Evolutionary conservation across 1,140 invertebrate genomes (phyloP).

Genomic region (Dysdera silvatica): DNA sequence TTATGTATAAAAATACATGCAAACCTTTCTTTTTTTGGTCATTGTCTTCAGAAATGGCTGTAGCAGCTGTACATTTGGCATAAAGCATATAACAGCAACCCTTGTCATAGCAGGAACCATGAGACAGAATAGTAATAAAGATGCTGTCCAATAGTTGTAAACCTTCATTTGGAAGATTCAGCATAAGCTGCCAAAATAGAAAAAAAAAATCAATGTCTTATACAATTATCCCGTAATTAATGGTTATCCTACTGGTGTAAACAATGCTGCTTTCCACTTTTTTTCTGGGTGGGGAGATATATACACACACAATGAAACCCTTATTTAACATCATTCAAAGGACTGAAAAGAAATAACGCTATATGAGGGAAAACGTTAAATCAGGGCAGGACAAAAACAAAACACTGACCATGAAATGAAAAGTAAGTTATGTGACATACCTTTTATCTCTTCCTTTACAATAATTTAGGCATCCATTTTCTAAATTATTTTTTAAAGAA

Average conservation of each 20-base stretch:
- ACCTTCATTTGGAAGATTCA: conserved; percentile 65
- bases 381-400: too few relatives aligned
- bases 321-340: neutral
- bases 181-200: conserved; percentile 52
- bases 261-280: too few relatives aligned
- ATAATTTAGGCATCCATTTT: too few relatives aligned
- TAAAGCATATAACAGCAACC: conserved; percentile 54
- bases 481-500: too few relatives aligned
- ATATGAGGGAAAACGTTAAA: too few relatives aligned
- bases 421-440: too few relatives aligned
- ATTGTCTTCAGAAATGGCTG: conserved; percentile 44
- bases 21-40: conserved; percentile 38
- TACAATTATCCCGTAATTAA: neutral
- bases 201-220: conserved; percentile 8
- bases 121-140: conserved; percentile 62
- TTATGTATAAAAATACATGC: neutral
- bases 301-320: too few relatives aligned
- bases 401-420: too few relatives aligned
- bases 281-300: too few relatives aligned
- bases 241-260: too few relatives aligned
- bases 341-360: neutral
- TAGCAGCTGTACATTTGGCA: conserved; percentile 50
- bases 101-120: conserved; percentile 71
- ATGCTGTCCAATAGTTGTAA: conserved; percentile 59
- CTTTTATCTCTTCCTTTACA: too few relatives aligned